phyloP scores from a whole-genome alignment of 2,797 vertebrate species.

The Rhodeus uyekii region DNA sequence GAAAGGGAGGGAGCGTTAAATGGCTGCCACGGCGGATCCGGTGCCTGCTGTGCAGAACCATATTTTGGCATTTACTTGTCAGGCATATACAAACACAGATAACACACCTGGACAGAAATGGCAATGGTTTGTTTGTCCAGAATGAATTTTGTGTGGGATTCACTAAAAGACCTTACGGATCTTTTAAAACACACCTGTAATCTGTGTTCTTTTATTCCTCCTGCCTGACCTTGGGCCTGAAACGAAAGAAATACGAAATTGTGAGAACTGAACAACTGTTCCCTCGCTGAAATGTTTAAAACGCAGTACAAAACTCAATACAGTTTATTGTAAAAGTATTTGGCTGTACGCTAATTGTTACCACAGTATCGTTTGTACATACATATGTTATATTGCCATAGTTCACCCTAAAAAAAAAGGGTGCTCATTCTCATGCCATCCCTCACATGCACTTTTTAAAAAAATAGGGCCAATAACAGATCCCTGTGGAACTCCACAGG shows the following conservation, averaged over 20 bases:
- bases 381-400: neutral
- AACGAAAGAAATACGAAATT: neutral
- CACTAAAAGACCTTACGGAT: neutral
- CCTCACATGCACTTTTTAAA: neutral
- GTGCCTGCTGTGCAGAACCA: slow-evolving; percentile 18
- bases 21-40: slow-evolving; percentile 20
- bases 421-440: neutral
- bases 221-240: neutral
- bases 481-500: neutral
- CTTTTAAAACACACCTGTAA: slow-evolving; percentile 1
- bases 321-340: neutral
- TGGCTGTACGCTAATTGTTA: neutral
- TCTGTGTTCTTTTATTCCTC: neutral
- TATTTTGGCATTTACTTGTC: slow-evolving; percentile 40
- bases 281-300: neutral
- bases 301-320: neutral
- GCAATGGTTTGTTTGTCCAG: slow-evolving; percentile 11
- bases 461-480: neutral
- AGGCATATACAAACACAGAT: slow-evolving; percentile 35
- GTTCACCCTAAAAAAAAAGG: neutral
- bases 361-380: neutral
- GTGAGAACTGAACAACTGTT: neutral
- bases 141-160: slow-evolving; percentile 17
- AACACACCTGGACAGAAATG: slow-evolving; percentile 39
- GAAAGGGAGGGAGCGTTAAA: slow-evolving; percentile 27